Percentiles rank a stretch among this genome's conserved stretches.
phyloP scores from a whole-genome alignment of 1,140 invertebrate genomes.

The Lamellibrachia luymesi region DNA sequence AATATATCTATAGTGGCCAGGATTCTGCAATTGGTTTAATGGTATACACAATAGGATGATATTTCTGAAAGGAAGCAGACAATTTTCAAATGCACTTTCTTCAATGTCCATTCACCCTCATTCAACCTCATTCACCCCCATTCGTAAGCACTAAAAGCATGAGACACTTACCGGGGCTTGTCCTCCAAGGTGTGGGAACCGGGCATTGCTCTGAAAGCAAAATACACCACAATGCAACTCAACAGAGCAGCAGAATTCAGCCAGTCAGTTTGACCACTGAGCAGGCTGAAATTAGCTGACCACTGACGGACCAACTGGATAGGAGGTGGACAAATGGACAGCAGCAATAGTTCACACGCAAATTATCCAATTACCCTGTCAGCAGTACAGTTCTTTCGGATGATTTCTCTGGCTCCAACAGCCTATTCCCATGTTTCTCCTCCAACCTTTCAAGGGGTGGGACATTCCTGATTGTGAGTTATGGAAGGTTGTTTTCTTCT shows the following conservation, averaged over 20 bases:
- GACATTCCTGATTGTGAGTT: no score
- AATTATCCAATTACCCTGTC: slow-evolving; percentile 5
- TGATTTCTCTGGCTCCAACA: background rate
- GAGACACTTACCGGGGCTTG: background rate
- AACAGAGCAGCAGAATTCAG: background rate
- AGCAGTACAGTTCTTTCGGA: background rate
- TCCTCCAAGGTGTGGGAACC: background rate
- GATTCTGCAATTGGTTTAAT: background rate
- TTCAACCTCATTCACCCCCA: background rate
- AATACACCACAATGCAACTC: background rate
- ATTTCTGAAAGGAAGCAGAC: background rate
- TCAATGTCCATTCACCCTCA: background rate
- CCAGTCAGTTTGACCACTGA: background rate
- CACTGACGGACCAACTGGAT: background rate
- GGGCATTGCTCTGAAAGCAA: background rate
- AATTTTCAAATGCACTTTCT: background rate
- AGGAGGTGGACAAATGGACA: background rate
- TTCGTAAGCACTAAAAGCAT: background rate
- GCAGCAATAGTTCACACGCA: background rate
- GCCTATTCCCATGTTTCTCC: background rate
- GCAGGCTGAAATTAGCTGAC: background rate
- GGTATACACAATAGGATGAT: background rate
- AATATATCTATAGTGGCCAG: background rate
- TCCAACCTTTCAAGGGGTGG: background rate
- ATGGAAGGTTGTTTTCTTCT: no score